Percentiles rank a stretch among this genome's conserved stretches.
phyloP scores from a whole-genome alignment of 2,797 vertebrate genomes.

The Ctenopoma multispine region DNA sequence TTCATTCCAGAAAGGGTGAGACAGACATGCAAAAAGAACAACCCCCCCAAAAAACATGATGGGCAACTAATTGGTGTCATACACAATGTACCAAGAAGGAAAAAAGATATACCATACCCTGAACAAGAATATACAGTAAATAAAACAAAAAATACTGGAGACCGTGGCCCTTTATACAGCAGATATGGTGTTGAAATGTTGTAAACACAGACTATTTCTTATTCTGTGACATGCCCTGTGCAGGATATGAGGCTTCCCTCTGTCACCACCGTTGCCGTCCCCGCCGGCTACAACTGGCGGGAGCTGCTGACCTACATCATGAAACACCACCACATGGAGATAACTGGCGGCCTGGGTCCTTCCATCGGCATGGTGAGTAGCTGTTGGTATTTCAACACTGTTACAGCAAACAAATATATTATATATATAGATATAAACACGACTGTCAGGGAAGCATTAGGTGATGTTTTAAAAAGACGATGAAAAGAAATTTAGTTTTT shows the following conservation, averaged over 20 bases:
- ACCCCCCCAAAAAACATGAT: background rate
- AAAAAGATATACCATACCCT: background rate
- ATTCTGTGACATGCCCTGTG: conserved; percentile 5
- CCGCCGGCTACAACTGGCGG: conserved; percentile 90
- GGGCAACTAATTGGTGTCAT: background rate
- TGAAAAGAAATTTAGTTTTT: no score
- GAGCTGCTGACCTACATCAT: conserved; percentile 89
- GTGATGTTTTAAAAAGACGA: background rate
- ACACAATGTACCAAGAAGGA: background rate
- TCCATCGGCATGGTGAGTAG: conserved; percentile 88
- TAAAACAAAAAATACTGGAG: background rate
- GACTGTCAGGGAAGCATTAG: background rate
- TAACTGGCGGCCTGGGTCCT: conserved; percentile 93
- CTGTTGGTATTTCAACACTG: background rate
- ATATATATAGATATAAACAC: background rate
- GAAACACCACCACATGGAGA: conserved; percentile 89
- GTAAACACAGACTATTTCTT: background rate
- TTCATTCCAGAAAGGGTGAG: conserved; percentile 92
- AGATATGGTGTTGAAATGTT: background rate
- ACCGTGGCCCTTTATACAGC: background rate
- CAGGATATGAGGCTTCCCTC: conserved; percentile 93
- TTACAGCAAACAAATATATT: background rate
- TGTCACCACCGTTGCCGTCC: conserved; percentile 89
- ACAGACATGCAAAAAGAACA: background rate
- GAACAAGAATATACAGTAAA: background rate